Evolutionary conservation across 2,888 invertebrate genomes (phyloP).

Genomic region (Melieria picta): DNA sequence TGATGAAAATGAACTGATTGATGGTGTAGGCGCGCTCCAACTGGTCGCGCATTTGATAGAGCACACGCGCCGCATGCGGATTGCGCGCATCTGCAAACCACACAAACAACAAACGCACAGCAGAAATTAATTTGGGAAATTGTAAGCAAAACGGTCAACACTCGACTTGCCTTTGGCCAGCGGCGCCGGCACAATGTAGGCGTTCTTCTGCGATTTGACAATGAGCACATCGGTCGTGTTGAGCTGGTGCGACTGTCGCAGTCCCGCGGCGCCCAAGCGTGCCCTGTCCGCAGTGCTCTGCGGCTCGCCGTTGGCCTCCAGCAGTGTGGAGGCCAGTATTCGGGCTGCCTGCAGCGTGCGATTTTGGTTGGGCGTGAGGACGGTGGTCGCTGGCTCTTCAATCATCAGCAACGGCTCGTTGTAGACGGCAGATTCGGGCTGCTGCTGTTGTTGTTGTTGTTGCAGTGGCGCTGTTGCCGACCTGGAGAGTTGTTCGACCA

Average conservation of each 20-base stretch:
- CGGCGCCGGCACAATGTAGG: slow-evolving; percentile 47
- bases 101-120: not conserved
- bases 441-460: slow-evolving; percentile 5
- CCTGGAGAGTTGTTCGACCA: slow-evolving; percentile 31
- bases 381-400: slow-evolving; percentile 38
- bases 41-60: slow-evolving; percentile 46
- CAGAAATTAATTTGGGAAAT: not conserved
- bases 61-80: slow-evolving; percentile 37
- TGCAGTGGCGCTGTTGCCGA: slow-evolving; percentile 26
- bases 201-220: slow-evolving; percentile 48
- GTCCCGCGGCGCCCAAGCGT: slow-evolving; percentile 4
- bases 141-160: not conserved
- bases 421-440: slow-evolving; percentile 3
- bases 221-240: slow-evolving; percentile 47
- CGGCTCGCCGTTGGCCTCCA: slow-evolving; percentile 42
- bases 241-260: slow-evolving; percentile 7
- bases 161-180: slow-evolving; percentile 37
- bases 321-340: slow-evolving; percentile 43
- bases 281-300: not conserved
- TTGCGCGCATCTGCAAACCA: slow-evolving; percentile 39
- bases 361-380: slow-evolving; percentile 42
- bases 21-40: slow-evolving; percentile 48
- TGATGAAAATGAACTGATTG: slow-evolving; percentile 54
- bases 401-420: slow-evolving; percentile 40
- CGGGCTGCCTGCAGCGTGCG: slow-evolving; percentile 46